Evolutionary conservation across 1,140 invertebrate species (phyloP).

Genomic region (Calliphora vicina): DNA sequence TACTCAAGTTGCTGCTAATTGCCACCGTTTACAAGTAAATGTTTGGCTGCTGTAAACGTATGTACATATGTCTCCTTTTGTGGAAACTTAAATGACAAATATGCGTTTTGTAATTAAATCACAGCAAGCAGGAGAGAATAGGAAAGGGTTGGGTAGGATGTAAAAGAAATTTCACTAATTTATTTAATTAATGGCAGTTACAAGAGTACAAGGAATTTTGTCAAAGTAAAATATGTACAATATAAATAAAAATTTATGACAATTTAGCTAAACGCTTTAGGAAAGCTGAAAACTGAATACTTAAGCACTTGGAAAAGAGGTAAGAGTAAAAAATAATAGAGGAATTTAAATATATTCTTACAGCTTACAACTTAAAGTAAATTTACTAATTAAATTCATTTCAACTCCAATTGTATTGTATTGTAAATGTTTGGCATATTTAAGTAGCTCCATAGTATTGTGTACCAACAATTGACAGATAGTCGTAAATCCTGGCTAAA

Average conservation of each 20-base stretch:
- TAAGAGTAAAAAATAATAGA: too few species aligned
- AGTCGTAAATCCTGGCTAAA: not conserved
- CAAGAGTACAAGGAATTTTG: not conserved
- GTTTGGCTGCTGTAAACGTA: too few species aligned
- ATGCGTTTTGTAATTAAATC: slow-evolving; percentile 25
- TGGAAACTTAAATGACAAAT: not conserved
- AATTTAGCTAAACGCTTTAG: not conserved
- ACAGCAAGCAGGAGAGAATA: not conserved
- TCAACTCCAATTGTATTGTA: too few species aligned
- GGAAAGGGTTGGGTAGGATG: not conserved
- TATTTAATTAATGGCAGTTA: slow-evolving; percentile 20
- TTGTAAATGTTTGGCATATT: too few species aligned
- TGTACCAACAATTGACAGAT: not conserved
- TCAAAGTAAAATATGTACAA: not conserved
- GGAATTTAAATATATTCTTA: too few species aligned
- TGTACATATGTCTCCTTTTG: not conserved
- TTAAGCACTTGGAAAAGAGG: too few species aligned
- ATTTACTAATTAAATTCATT: too few species aligned
- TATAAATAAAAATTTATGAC: not conserved
- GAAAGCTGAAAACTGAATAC: not conserved
- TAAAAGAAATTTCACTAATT: slow-evolving; percentile 21
- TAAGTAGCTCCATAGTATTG: too few species aligned
- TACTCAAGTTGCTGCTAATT: slow-evolving; percentile 21
- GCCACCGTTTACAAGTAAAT: not conserved
- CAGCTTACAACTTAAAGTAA: too few species aligned